These are phyloP conservation scores for Phycodurus eques DNA, from an alignment of 2,113 vertebrate genomes.

Conservation along the genomic window DNA sequence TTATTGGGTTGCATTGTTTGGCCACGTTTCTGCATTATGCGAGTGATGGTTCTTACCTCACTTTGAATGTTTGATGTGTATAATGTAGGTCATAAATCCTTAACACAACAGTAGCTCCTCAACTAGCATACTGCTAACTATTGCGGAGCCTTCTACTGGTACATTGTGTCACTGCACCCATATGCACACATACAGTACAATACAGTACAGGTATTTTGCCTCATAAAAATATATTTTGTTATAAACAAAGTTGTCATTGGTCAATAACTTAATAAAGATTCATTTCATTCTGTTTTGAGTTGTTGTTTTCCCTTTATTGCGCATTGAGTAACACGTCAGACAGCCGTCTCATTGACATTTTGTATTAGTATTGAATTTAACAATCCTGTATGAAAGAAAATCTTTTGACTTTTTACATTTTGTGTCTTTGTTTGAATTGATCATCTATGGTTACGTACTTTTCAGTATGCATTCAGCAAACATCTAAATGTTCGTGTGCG, in stretches of 20 bases:
- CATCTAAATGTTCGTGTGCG: too few species aligned
- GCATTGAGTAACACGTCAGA: too few species aligned
- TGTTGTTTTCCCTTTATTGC: too few species aligned
- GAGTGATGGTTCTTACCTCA: constrained; percentile 56
- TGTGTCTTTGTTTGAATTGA: too few species aligned
- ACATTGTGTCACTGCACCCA: not conserved
- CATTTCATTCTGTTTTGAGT: too few species aligned
- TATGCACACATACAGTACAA: not conserved
- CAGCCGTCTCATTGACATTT: too few species aligned
- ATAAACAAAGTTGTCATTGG: not conserved
- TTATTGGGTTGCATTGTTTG: not conserved
- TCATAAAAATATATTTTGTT: not conserved
- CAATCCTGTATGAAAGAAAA: too few species aligned
- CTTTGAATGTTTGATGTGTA: constrained; percentile 23
- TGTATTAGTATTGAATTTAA: too few species aligned
- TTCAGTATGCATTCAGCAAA: too few species aligned
- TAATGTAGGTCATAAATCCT: constrained; percentile 46
- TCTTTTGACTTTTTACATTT: too few species aligned
- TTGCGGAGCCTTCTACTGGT: constrained; percentile 25
- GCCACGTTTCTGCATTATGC: not conserved
- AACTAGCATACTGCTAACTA: constrained; percentile 42
- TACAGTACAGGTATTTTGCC: not conserved
- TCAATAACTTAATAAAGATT: not conserved
- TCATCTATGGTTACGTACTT: too few species aligned
- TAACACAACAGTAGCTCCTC: constrained; percentile 31